Base-by-base conservation (phyloP, 2,888 invertebrate genomes). In the Hypolimnas misippus region DNA sequence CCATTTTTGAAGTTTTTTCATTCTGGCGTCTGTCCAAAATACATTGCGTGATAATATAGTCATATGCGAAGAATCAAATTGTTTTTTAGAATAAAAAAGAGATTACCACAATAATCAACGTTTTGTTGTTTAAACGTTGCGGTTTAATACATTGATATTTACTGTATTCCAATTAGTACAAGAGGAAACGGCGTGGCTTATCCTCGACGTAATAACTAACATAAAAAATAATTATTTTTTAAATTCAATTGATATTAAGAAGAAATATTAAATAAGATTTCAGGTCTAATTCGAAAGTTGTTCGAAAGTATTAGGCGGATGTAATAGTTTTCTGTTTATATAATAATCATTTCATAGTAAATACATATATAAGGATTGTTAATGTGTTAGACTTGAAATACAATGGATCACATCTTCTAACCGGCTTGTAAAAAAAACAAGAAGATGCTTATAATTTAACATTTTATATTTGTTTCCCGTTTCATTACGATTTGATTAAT, bases 1-100 rank as follows among this genome's bases (percentile, higher is more conserved):
- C 35, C 46, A 14, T 54, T 54, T 44, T 38, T 33, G 44, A 46
- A 35, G 21, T 16, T 49, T 60, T 38, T 60, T 46, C 44, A 38
- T 19, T n/a, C 46, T 60, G 60, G 60, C 60, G 16, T 16, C 12
- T 17, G 19, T 35, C 60, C 60, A 60, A 60, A 46, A 17, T n/a
- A 5, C 35, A 4, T 3, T 14, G 16, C 17, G 3, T 14, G 4
- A 44, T 12, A 35, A 33, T 44, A 46, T 44, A 53, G 31, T 35
- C 19, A 25, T 25, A 21, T 38, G 46, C 29, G 4, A 10, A 25
- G 25, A 10, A 51, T 29, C 7, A 2, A 19, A 29, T 14, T 38
- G n/a, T 10, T 33, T 16, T 31, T n/a, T 2, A 25, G 21, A 38
- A n/a, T 38, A 35, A 12, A 38, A 33, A n/a, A 29, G 16, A 14